Conservation (phyloP, 2,888 invertebrate genomes). For the Synergus itoensis region DNA sequence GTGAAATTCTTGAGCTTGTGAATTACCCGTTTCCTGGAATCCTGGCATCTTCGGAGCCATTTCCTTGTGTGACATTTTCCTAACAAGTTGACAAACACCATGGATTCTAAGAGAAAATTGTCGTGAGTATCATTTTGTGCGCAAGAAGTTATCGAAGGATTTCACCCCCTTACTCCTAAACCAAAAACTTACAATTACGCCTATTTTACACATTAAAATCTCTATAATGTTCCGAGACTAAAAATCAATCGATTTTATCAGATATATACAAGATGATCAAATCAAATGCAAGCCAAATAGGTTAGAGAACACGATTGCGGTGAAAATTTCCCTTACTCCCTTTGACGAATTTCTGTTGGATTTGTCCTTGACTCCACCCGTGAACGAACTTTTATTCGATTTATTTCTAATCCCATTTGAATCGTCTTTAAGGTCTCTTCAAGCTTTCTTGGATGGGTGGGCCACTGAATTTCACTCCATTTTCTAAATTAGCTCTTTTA, state of each 20-base stretch:
- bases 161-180: neutral
- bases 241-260: neutral
- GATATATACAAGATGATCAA: neutral
- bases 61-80: neutral
- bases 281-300: neutral
- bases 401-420: conserved; percentile 17
- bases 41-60: conserved; percentile 2
- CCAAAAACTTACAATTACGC: neutral
- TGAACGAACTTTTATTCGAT: conserved; percentile 28
- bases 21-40: conserved; percentile 26
- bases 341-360: neutral
- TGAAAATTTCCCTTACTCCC: conserved; percentile 40
- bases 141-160: conserved; percentile 20
- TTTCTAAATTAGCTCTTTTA: neutral
- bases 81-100: conserved; percentile 55
- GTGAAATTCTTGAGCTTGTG: conserved; percentile 43
- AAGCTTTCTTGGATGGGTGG: neutral
- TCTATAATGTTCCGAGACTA: neutral
- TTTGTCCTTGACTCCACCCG: conserved; percentile 45
- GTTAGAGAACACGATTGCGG: conserved; percentile 37
- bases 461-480: neutral
- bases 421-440: neutral
- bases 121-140: conserved; percentile 71
- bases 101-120: conserved; percentile 75
- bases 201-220: neutral